Evolutionary conservation across 2,797 vertebrate genomes (phyloP).

Genomic region (Enteromius afrohamiltoni): DNA sequence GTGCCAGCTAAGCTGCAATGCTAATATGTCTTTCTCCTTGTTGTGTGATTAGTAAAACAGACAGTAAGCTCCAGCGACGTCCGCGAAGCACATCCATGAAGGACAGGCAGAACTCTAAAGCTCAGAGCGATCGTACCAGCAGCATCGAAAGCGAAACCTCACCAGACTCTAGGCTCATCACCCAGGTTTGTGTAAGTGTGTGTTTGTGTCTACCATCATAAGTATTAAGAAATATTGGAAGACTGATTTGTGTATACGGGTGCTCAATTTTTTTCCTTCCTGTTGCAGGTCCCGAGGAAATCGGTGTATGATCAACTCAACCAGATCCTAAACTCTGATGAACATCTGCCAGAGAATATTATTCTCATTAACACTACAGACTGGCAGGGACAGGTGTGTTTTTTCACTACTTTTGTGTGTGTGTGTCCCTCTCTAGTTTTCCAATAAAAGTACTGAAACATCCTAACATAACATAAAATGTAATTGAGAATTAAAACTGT

Average conservation of each 20-base stretch:
- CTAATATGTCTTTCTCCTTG: background rate
- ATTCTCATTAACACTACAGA: conserved; percentile 76
- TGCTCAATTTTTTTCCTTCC: background rate
- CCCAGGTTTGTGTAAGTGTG: conserved; percentile 63
- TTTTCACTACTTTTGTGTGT: background rate
- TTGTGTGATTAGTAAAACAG: conserved; percentile 63
- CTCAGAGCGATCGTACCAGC: conserved; percentile 70
- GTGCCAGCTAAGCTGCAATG: background rate
- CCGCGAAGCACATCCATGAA: conserved; percentile 69
- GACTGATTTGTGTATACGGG: background rate
- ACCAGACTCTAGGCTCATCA: conserved; percentile 64
- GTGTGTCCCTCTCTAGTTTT: background rate
- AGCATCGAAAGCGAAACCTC: conserved; percentile 75
- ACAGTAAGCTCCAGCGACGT: conserved; percentile 64
- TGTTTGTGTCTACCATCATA: background rate
- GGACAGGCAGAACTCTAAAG: conserved; percentile 73
- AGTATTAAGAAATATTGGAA: background rate
- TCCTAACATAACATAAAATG: background rate
- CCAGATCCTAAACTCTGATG: conserved; percentile 77
- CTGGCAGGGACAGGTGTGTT: conserved; percentile 75
- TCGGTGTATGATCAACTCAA: conserved; percentile 78
- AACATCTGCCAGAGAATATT: conserved; percentile 74
- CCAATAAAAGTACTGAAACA: background rate
- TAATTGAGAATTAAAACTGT: background rate
- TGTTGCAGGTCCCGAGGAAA: conserved; percentile 70